Evolutionary conservation across 2,797 vertebrate species (phyloP).

Genomic region (Periparus ater): DNA sequence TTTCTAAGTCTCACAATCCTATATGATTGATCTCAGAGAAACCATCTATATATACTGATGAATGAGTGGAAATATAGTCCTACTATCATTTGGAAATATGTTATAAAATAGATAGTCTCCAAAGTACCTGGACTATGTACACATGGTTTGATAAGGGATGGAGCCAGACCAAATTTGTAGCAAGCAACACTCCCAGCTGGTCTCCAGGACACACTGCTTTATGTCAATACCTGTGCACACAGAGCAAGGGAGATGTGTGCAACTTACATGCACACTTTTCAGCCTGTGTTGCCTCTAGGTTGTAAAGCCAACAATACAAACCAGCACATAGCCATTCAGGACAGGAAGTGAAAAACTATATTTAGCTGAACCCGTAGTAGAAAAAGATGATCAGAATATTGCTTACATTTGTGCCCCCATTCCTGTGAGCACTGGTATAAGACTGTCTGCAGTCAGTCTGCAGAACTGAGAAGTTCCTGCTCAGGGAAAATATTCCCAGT

Average conservation of each 20-base stretch:
- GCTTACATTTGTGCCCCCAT: background rate
- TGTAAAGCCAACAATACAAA: background rate
- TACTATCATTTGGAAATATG: background rate
- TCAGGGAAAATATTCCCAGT: background rate
- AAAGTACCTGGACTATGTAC: background rate
- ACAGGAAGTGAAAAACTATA: conserved; percentile 23
- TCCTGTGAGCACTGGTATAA: background rate
- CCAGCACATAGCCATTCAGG: background rate
- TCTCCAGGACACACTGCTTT: background rate
- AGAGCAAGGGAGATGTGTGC: background rate
- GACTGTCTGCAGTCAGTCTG: background rate
- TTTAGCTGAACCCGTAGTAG: conserved; percentile 25
- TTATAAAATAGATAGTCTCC: background rate
- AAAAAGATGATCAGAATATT: background rate
- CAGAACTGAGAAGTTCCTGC: background rate
- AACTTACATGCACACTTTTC: fast-evolving
- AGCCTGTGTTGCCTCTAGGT: background rate
- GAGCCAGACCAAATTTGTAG: background rate
- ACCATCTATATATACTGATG: background rate
- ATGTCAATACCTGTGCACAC: background rate
- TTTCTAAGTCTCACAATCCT: background rate
- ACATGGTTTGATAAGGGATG: background rate
- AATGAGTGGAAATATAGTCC: background rate
- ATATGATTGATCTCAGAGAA: background rate
- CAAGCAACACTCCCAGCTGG: background rate